Evolutionary conservation across 1,140 invertebrate genomes (phyloP).

Genomic region (Drosophila teissieri): DNA sequence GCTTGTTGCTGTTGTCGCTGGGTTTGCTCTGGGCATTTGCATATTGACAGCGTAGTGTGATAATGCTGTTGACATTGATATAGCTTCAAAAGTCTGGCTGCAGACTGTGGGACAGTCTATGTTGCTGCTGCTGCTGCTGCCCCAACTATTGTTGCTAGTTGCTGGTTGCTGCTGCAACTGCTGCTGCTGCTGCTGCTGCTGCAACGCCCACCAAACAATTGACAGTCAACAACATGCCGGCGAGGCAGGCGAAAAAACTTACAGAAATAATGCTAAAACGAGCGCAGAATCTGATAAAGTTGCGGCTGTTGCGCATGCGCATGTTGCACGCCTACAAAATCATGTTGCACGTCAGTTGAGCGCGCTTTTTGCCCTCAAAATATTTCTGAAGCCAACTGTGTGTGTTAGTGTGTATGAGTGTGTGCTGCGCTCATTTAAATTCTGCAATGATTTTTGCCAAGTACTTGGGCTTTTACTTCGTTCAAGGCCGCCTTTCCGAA

Average conservation of each 20-base stretch:
- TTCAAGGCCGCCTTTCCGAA: constrained; percentile 65
- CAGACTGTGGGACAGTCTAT: constrained; percentile 42
- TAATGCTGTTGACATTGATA: constrained; percentile 83
- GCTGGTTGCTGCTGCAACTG: constrained; percentile 35
- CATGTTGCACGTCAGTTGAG: constrained; percentile 83
- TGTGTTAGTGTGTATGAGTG: constrained; percentile 18
- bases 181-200: constrained; percentile 37
- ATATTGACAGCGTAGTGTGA: constrained; percentile 79
- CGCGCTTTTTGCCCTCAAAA: constrained; percentile 63
- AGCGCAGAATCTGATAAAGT: constrained; percentile 76
- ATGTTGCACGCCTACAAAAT: constrained; percentile 85
- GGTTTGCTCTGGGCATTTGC: constrained; percentile 66
- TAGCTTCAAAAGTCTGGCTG: constrained; percentile 62
- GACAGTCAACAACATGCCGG: constrained; percentile 76
- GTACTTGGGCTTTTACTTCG: constrained; percentile 47
- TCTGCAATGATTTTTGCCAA: constrained; percentile 78
- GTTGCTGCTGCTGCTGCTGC: constrained; percentile 38
- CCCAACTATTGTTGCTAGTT: constrained; percentile 33
- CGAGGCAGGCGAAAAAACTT: constrained; percentile 42
- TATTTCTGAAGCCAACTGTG: constrained; percentile 35
- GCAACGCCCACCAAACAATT: constrained; percentile 81
- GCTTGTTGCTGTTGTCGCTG: constrained; percentile 40
- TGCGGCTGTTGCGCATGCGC: constrained; percentile 80
- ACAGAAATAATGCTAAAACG: constrained; percentile 44
- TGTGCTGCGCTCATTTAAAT: constrained; percentile 68